Evolutionary conservation across 2,113 vertebrate species (phyloP).

Genomic region (Brachionichthys hirsutus): DNA sequence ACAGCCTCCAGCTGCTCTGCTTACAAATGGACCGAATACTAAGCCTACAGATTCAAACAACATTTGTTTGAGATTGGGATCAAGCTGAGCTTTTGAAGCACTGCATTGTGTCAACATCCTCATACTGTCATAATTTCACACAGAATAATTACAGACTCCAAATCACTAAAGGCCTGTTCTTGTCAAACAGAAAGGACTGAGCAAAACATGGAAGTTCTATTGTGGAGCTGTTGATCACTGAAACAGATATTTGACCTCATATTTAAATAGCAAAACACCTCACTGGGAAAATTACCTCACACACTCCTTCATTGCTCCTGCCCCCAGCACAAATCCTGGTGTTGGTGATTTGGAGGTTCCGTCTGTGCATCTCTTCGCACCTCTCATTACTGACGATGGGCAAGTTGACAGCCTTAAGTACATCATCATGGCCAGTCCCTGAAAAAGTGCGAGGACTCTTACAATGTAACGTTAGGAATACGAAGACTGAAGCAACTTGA

Average conservation of each 20-base stretch:
- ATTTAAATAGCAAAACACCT: constrained; percentile 18
- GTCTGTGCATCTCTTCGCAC: constrained; percentile 88
- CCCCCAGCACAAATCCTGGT: constrained; percentile 94
- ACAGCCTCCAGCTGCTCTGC: constrained; percentile 53
- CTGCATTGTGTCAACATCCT: constrained; percentile 16
- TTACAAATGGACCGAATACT: constrained; percentile 42
- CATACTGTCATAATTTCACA: constrained; percentile 32
- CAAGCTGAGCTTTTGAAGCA: constrained; percentile 44
- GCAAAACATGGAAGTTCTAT: neutral
- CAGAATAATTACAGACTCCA: constrained; percentile 30
- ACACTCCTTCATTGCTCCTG: constrained; percentile 88
- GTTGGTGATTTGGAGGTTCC: constrained; percentile 86
- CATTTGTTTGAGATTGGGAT: constrained; percentile 64
- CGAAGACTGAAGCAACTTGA: neutral
- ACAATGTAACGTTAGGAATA: neutral
- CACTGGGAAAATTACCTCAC: constrained; percentile 86
- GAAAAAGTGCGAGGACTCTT: constrained; percentile 32
- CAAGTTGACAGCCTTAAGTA: constrained; percentile 85
- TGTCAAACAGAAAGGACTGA: constrained; percentile 24
- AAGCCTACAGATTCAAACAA: constrained; percentile 58
- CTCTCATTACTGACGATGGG: constrained; percentile 86
- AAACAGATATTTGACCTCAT: neutral
- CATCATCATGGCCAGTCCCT: constrained; percentile 87
- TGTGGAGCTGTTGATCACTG: neutral
- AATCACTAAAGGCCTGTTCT: constrained; percentile 13